Evolutionary conservation across 2,113 vertebrate genomes (phyloP).

Genomic region (Trogon melanurus): DNA sequence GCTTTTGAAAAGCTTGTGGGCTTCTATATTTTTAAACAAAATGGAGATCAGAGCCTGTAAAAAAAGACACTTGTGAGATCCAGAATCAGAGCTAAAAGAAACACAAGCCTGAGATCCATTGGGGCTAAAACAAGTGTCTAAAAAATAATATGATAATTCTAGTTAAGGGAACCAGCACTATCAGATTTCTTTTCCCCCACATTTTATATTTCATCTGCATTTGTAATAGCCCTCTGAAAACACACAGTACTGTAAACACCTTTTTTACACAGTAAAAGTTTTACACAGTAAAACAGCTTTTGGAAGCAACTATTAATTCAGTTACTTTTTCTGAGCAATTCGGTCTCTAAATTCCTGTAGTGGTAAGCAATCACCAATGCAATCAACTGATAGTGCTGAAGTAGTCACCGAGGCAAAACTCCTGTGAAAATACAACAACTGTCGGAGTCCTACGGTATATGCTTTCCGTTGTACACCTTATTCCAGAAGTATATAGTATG

Average conservation of each 20-base stretch:
- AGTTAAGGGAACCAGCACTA: background rate
- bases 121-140: background rate
- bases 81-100: background rate
- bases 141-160: background rate
- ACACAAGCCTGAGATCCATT: background rate
- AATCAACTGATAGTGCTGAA: background rate
- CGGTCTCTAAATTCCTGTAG: background rate
- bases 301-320: background rate
- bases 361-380: background rate
- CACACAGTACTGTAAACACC: background rate
- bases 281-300: background rate
- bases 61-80: background rate
- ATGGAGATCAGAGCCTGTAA: background rate
- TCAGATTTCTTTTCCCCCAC: background rate
- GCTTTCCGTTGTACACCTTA: background rate
- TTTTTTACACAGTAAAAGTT: background rate
- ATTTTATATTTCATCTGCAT: background rate
- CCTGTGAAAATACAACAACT: background rate
- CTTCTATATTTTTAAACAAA: background rate
- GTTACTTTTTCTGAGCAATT: background rate
- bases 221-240: background rate
- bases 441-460: background rate
- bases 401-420: background rate
- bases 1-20: background rate
- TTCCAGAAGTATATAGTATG: background rate